These are phyloP conservation scores for Mythimna albipuncta DNA, from an alignment of 2,888 invertebrate genomes.

Conservation along the genomic window DNA sequence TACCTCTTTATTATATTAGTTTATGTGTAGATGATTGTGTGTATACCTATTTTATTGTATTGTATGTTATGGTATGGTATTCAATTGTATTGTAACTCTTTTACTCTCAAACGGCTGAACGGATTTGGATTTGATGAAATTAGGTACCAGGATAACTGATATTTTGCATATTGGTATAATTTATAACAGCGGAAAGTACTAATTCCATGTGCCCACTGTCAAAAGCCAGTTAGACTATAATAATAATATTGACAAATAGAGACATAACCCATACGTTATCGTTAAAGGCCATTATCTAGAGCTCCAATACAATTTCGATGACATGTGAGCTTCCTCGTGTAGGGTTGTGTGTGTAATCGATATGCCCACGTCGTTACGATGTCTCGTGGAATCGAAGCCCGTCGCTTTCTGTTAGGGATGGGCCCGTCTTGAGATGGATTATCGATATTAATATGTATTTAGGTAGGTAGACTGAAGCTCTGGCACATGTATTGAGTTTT, in stretches of 20 bases:
- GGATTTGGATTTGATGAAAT: too few relatives aligned
- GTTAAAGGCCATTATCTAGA: slow-evolving; percentile 9
- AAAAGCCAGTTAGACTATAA: neutral
- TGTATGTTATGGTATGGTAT: too few relatives aligned
- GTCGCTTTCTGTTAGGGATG: slow-evolving; percentile 20
- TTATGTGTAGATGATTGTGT: too few relatives aligned
- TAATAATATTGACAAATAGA: neutral
- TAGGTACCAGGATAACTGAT: too few relatives aligned
- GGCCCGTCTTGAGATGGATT: slow-evolving; percentile 15
- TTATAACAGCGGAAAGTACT: too few relatives aligned
- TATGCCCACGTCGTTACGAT: slow-evolving; percentile 27
- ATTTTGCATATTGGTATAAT: too few relatives aligned
- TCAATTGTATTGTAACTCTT: too few relatives aligned
- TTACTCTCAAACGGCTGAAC: too few relatives aligned
- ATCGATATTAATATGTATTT: slow-evolving; percentile 8
- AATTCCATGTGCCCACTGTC: too few relatives aligned
- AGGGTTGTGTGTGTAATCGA: slow-evolving; percentile 34
- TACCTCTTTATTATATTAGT: too few relatives aligned
- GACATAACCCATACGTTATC: neutral
- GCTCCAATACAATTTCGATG: slow-evolving; percentile 38
- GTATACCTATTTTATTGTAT: too few relatives aligned
- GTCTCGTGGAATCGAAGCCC: slow-evolving; percentile 4
- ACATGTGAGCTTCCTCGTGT: slow-evolving; percentile 33
- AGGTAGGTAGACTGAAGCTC: too few relatives aligned
- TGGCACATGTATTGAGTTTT: neutral